Base-by-base conservation (phyloP, 2,113 vertebrate species). In the Anhinga anhinga region DNA sequence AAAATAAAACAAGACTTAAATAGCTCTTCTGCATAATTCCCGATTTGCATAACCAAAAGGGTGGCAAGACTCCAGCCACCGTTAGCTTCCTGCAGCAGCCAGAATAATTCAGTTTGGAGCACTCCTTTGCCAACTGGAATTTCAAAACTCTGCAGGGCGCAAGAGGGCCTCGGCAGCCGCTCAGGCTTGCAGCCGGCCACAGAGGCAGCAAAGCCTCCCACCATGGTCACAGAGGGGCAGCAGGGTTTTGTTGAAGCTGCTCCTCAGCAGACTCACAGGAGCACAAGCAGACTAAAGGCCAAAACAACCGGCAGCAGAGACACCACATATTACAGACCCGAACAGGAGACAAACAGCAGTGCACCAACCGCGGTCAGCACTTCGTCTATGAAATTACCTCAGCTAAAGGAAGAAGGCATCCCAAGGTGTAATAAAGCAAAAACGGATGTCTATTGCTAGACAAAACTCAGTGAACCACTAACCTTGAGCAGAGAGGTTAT, bases 1-100 rank as follows among this genome's bases (percentile, higher is more conserved):
- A 97, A 96, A 98, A 96, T 95, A 97, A 97, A 97, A 92, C 65
- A 96, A 86, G 92, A 97, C 94, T 97, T 74, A 93, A 95, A 95
- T 92, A 96, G 73, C 96, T 81, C 71, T 94, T 97, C 94, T 96
- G 93, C 95, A 95, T 97, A 95, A 97, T 97, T 98, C 94, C 82
- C 10, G 6, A 97, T 96, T 97, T 96, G 95, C 82, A 96, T 95
- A 96, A 97, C 94, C 92, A 91, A 94, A 96, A 97, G 88, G 44
- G 92, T 97, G 93, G 95, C 93, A 97, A 88, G 71, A 44, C 69
- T 97, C 93, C 96, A 97, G 82, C 61, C 89, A 93, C 77, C 5
- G 12, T 87, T 95, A 44, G 17, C 95, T 84, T 90, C 63, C 73
- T 67, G 92, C 69, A 96, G 91, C 87, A 97, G 90, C 13, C 76